These are phyloP conservation scores for Takifugu flavidus DNA, from an alignment of 2,113 vertebrate species.

Conservation along the genomic window DNA sequence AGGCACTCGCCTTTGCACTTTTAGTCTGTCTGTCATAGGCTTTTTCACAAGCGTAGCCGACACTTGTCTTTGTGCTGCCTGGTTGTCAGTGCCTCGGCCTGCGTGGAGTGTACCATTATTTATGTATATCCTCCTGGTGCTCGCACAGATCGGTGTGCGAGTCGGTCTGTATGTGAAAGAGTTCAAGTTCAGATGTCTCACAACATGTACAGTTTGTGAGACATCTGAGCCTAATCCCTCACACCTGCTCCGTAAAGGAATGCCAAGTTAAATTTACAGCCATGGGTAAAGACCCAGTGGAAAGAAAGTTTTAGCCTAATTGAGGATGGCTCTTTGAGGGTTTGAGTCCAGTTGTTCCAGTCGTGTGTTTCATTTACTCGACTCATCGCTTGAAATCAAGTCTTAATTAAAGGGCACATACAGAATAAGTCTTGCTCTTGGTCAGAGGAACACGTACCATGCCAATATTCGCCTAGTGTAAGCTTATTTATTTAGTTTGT, in stretches of 20 bases:
- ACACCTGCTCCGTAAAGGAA: slow-evolving; percentile 72
- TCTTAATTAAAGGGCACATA: not conserved
- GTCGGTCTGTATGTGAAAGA: slow-evolving; percentile 29
- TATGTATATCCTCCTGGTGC: not conserved
- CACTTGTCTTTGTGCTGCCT: not conserved
- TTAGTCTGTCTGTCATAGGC: not conserved
- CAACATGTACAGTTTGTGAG: slow-evolving; percentile 48
- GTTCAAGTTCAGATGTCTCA: slow-evolving; percentile 59
- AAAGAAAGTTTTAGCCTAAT: slow-evolving; percentile 58
- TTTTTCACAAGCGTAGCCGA: not conserved
- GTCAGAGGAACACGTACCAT: too few species aligned
- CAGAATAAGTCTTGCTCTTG: too few species aligned
- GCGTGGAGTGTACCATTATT: not conserved
- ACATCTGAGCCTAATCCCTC: slow-evolving; percentile 54
- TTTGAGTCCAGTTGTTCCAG: slow-evolving; percentile 6
- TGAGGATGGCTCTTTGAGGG: slow-evolving; percentile 37
- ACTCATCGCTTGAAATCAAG: not conserved
- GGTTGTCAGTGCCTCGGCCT: slow-evolving; percentile 7
- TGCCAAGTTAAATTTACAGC: slow-evolving; percentile 73
- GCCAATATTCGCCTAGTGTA: too few species aligned
- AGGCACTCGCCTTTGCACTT: not conserved
- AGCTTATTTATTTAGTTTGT: too few species aligned
- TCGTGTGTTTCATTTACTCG: not conserved
- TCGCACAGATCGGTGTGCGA: slow-evolving; percentile 11
- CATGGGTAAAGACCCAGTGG: slow-evolving; percentile 44